Evolutionary conservation across 1,140 invertebrate species (phyloP), one percentile per base, ranked within the genome.

Genomic region (Drosophila miranda): DNA sequence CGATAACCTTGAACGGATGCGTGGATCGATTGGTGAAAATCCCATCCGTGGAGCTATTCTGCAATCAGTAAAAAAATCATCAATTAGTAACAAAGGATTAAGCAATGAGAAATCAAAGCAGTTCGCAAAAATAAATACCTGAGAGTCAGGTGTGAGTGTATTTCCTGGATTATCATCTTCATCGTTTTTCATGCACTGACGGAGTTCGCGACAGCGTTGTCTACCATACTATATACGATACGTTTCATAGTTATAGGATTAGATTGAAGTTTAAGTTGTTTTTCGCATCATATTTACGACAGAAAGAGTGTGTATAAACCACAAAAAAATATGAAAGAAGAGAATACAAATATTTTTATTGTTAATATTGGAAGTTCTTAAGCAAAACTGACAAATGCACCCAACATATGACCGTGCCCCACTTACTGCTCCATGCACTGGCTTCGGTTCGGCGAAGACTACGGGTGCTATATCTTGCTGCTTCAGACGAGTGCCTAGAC

Each of bases 181-280:
- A 90, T 96, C 95, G 8, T 95, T 96, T 92, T 97, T 95, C 93
- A 97, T 96, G 76, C 94, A 94, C 84, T 96, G 95, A 14, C 97
- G 92, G 45, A 98, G 91, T 91, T 97, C 96, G 80, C 95, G 94
- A 91, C 98, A 96, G 84, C 94, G 94, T 88, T 93, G 92, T 67
- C 96, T 92, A 49, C 92, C 71, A 93, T 72, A 89, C 87, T 89
- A 89, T 58, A 89, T 58, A 61, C 64, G 79, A 70, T 68, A 60
- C 77, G 51, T 64, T 49, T 63, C 42, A 49, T 59, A 51, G 46
- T 55, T 61, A 60, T 56, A 26, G 23, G 3, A 26, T 26, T 26
- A 26, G 23, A 26, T 26, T 26, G 23, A 26, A 26, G 23, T 26
- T 26, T 26, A 0, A 26, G 23, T 26, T 26, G 23, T 4, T 26